Evolutionary conservation across 2,113 vertebrate genomes (phyloP).

Genomic region (Xiphias gladius): DNA sequence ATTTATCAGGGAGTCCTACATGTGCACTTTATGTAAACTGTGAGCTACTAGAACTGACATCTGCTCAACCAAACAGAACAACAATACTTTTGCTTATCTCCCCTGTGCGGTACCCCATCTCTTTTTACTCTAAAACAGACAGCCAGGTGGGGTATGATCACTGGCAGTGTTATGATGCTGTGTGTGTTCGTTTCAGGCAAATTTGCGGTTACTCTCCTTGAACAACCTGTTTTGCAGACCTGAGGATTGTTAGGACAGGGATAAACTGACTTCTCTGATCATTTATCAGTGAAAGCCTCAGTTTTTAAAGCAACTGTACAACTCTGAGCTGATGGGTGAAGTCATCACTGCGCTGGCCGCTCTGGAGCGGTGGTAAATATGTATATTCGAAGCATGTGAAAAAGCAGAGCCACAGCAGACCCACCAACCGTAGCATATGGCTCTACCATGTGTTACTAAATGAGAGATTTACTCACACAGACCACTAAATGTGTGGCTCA

Average conservation of each 20-base stretch:
- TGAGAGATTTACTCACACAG: slow-evolving; percentile 84
- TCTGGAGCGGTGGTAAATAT: slow-evolving; percentile 72
- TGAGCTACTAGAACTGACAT: slow-evolving; percentile 33
- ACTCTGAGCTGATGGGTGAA: slow-evolving; percentile 45
- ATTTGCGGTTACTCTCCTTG: slow-evolving; percentile 14
- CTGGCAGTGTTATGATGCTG: not conserved
- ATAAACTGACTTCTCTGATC: not conserved
- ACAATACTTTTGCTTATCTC: slow-evolving; percentile 55
- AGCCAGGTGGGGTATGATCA: slow-evolving; percentile 53
- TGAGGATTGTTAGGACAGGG: not conserved
- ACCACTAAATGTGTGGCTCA: slow-evolving; percentile 83
- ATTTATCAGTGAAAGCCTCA: not conserved
- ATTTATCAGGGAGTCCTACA: not conserved
- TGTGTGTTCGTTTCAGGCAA: slow-evolving; percentile 7
- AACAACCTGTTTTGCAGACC: slow-evolving; percentile 27
- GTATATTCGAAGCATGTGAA: slow-evolving; percentile 77
- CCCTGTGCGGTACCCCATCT: not conserved
- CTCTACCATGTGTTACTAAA: slow-evolving; percentile 83
- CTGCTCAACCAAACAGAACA: slow-evolving; percentile 39
- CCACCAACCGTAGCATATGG: slow-evolving; percentile 81
- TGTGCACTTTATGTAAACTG: slow-evolving; percentile 14
- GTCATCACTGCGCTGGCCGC: slow-evolving; percentile 49
- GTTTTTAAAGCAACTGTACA: slow-evolving; percentile 20
- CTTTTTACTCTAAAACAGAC: not conserved
- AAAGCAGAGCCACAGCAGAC: slow-evolving; percentile 72